Conservation (phyloP, 2,888 invertebrate genomes). For the Maniola hyperantus region DNA sequence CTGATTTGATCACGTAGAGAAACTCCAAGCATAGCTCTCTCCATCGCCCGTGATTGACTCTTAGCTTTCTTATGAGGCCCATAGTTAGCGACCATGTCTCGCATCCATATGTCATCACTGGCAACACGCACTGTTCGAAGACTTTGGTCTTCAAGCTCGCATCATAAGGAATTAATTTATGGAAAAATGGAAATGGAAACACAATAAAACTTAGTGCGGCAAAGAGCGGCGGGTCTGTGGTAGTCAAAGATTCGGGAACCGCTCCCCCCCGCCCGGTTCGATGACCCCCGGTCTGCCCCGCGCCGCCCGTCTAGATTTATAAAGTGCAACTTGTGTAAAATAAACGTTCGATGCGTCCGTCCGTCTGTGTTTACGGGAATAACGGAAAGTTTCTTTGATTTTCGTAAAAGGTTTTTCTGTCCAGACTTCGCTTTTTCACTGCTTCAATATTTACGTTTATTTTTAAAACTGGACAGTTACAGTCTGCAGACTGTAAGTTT, state of each 20-base stretch:
- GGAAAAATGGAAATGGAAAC: conserved; percentile 15
- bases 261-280: conserved; percentile 42
- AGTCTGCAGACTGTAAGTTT: no score
- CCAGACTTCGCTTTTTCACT: not conserved
- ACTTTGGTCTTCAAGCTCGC: not conserved
- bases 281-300: conserved; percentile 46
- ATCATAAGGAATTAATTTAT: conserved; percentile 16
- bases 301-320: conserved; percentile 32
- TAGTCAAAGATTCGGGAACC: conserved; percentile 38
- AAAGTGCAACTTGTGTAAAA: conserved; percentile 33
- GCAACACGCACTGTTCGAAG: no score
- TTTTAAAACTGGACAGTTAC: no score
- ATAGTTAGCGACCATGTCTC: no score
- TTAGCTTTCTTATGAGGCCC: no score
- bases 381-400: conserved; percentile 25
- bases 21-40: no score
- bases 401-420: conserved; percentile 9
- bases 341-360: conserved; percentile 35
- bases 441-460: not conserved
- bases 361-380: conserved; percentile 32
- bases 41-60: no score
- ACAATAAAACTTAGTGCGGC: conserved; percentile 18
- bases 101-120: no score
- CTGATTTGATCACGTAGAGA: no score
- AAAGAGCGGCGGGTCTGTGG: conserved; percentile 32